Conservation (phyloP, 1,140 invertebrate species). For the Heliconius hermathena region DNA sequence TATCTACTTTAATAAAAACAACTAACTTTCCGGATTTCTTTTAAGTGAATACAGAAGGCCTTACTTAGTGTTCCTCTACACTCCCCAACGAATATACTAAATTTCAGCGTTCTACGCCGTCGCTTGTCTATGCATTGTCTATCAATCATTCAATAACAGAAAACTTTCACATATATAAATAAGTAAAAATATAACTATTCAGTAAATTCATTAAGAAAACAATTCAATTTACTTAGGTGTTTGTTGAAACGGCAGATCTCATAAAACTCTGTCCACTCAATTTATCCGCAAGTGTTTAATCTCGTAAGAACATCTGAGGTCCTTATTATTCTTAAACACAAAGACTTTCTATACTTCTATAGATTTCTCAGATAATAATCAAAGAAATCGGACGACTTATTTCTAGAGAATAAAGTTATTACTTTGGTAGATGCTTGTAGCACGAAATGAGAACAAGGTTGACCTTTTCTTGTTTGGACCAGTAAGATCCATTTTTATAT, state of each 20-base stretch:
- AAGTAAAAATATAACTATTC: background rate
- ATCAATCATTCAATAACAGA: no score
- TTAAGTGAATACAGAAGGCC: no score
- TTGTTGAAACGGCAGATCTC: constrained; percentile 14
- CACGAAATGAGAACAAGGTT: background rate
- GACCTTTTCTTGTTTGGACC: background rate
- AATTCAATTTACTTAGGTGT: background rate
- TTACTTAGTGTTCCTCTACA: no score
- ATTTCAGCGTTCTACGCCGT: no score
- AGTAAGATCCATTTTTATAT: no score
- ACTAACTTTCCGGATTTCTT: no score
- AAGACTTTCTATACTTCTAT: background rate
- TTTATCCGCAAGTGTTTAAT: constrained; percentile 15
- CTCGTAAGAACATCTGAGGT: background rate
- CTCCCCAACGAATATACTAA: no score
- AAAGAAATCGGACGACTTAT: background rate
- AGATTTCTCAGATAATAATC: constrained; percentile 5
- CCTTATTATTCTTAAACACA: background rate
- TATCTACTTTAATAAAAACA: no score
- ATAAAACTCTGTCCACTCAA: constrained; percentile 17
- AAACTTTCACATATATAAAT: background rate
- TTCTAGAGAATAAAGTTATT: background rate
- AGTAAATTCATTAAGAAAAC: background rate
- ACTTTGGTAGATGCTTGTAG: background rate
- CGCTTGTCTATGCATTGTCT: no score